phyloP scores from a whole-genome alignment of 1,140 invertebrate genomes.

The Macrostomum lignano region DNA sequence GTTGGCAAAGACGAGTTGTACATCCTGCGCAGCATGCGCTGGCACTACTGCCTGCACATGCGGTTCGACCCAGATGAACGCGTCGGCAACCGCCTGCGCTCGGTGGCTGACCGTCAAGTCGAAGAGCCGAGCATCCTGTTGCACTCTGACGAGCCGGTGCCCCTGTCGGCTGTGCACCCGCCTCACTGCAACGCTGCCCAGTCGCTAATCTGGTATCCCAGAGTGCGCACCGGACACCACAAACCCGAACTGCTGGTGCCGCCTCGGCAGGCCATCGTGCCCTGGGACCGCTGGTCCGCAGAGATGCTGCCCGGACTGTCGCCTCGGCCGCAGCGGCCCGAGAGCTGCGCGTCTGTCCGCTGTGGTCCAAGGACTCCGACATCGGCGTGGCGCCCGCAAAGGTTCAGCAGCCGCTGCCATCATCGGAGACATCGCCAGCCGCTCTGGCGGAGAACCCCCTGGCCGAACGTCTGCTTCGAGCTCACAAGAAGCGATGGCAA shows the following conservation, averaged over 20 bases:
- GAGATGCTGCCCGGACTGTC: no score
- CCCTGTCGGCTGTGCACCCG: slow-evolving; percentile 4
- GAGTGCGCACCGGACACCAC: not conserved
- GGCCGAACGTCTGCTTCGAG: no score
- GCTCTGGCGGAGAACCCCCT: no score
- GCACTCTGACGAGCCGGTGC: not conserved
- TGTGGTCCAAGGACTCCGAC: no score
- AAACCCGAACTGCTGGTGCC: slow-evolving; percentile 6
- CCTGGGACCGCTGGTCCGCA: slow-evolving; percentile 3
- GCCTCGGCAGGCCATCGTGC: slow-evolving; percentile 2
- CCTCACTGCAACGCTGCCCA: slow-evolving; percentile 6
- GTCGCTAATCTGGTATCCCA: slow-evolving; percentile 6
- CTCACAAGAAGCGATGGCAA: no score
- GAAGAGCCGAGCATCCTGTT: slow-evolving; percentile 1
- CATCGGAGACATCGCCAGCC: no score
- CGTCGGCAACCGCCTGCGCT: slow-evolving; percentile 1
- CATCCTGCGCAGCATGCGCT: slow-evolving; percentile 4
- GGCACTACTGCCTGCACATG: slow-evolving; percentile 3
- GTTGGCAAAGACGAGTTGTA: not conserved
- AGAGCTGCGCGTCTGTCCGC: no score
- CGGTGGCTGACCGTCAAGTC: slow-evolving; percentile 3
- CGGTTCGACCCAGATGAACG: slow-evolving; percentile 3
- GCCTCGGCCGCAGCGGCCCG: no score
- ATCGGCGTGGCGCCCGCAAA: no score
- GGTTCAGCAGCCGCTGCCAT: no score